Evolutionary conservation across 1,140 invertebrate genomes (phyloP), one percentile per base, ranked within the genome.

Genomic region (Chionoecetes opilio): DNA sequence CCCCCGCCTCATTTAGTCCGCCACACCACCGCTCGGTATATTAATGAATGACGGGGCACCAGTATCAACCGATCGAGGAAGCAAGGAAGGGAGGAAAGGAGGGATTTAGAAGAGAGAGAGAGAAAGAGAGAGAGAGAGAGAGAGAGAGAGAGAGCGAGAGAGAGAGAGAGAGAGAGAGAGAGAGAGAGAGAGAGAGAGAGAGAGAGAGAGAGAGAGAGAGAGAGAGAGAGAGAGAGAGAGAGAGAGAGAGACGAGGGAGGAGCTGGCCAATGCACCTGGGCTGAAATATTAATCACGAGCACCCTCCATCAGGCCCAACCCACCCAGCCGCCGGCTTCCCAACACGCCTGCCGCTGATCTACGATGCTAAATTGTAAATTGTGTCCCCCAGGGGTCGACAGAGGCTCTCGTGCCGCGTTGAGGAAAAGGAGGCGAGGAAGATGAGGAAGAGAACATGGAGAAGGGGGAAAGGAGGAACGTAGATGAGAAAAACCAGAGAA

Each of bases 241-340:
- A 21, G 14, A 38, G 85, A 34, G 29, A 34, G 29, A 6, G 85
- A 32, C 14, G 32, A 29, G 37, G 34, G 88, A 41, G 84, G 92
- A 84, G 38, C 84, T 53, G 92, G 82, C 92, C 92, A 93, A 86
- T 93, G 92, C 92, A 93, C 82, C 92, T 86, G 92, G 92, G 92
- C 37, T 93, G 53, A 87, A 93, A 85, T 87, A 93, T 86, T 93
- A 86, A 93, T 93, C 92, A 93, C 92, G 38, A n/a, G 17, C 29
- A 85, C 38, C 38, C 63, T 93, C 92, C 92, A 93, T 93, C 92
- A 93, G 84, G 89, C 41, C 31, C 41, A 38, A 91, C 89, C 26
- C 89, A 38, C 89, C 89, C 75, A 21, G 86, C 88, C 84, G 84
- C 29, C 9, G 35, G 84, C 84, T 38, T 86, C 84, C 32, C 84